Evolutionary conservation across 1,140 invertebrate species (phyloP), one percentile per base, ranked within the genome.

Genomic region (Megathymus violae): DNA sequence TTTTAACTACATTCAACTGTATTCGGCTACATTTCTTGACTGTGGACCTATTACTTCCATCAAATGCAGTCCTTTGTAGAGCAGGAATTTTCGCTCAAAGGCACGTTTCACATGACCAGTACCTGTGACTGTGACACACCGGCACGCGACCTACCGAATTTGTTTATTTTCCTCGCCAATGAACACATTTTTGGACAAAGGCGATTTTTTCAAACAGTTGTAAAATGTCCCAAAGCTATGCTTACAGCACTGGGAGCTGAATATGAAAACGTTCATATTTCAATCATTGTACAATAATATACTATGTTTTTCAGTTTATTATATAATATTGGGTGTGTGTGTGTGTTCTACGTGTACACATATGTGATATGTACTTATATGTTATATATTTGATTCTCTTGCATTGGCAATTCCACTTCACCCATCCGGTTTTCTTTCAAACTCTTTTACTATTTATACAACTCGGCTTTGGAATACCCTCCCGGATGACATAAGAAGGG

Each of bases 1-100:
- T n/a, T n/a, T n/a, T n/a, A n/a, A n/a, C n/a, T n/a, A n/a, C n/a
- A n/a, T n/a, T n/a, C n/a, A n/a, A n/a, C n/a, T n/a, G n/a, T n/a
- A n/a, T n/a, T n/a, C 7, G 7, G 7, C 7, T 31, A 31, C 7
- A 5, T 31, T 31, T 31, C 27, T 31, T 31, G n/a, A n/a, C n/a
- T n/a, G n/a, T n/a, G n/a, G 27, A 9, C 27, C 1, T 31, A 3
- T 25, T 6, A 25, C 3, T 25, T 25, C 27, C 7, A 31, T 31
- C 27, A 9, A 31, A 31, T 9, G 9, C 27, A 9, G n/a, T n/a
- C 43, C 43, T 46, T 46, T 46, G 43, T 22, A 46, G 10, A 17
- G 43, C 17, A 3, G 43, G 43, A 46, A 46, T 22, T 46, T 46
- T 46, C 11, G 16, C 17, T 11, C 43, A 46, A 46, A 46, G 43